phyloP scores from a whole-genome alignment of 1,140 invertebrate species.

The Apis dorsata region DNA sequence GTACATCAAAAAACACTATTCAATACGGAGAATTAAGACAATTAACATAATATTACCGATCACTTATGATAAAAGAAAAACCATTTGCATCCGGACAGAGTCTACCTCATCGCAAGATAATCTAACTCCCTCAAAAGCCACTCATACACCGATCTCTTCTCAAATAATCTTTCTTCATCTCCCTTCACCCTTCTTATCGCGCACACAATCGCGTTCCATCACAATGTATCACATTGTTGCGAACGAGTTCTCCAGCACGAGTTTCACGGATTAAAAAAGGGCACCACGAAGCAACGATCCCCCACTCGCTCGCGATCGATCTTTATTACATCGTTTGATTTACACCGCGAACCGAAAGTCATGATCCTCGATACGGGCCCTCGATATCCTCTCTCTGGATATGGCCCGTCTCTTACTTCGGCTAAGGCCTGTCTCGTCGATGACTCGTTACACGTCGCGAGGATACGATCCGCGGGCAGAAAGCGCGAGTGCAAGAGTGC shows the following conservation, averaged over 20 bases:
- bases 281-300: too few relatives aligned
- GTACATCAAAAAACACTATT: too few relatives aligned
- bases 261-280: constrained; percentile 1
- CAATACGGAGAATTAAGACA: too few relatives aligned
- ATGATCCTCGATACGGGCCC: constrained; percentile 48
- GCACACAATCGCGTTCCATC: neutral
- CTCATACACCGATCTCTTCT: neutral
- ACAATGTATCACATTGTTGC: neutral
- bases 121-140: neutral
- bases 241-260: neutral
- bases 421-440: constrained; percentile 42
- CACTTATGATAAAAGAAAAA: neutral
- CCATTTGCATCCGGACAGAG: neutral
- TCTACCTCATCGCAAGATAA: neutral
- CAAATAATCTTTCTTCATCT: neutral
- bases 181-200: neutral
- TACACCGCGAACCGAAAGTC: constrained; percentile 63
- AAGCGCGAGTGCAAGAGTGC: constrained; percentile 25
- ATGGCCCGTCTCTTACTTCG: constrained; percentile 46
- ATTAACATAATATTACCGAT: too few relatives aligned
- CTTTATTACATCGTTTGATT: constrained; percentile 62
- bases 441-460: constrained; percentile 55
- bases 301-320: constrained; percentile 49
- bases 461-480: constrained; percentile 51
- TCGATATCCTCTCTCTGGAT: constrained; percentile 47